Base-by-base conservation (phyloP, 2,888 invertebrate species). In the Leptopilina syphax region DNA sequence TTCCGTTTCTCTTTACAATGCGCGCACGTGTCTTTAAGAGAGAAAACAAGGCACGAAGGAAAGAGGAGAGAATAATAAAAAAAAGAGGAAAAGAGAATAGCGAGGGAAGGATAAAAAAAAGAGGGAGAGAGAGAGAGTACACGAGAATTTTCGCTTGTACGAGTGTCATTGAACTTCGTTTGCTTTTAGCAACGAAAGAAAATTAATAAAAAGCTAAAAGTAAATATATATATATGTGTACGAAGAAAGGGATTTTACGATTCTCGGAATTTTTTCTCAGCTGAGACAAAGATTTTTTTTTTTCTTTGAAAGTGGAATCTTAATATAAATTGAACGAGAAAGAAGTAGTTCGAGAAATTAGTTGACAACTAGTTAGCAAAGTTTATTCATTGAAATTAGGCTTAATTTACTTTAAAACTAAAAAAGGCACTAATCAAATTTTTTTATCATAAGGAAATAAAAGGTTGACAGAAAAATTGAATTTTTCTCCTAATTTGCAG, bases 101-200 rank as follows among this genome's bases (percentile, higher is more conserved):
- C 63, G 63, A 18, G 67, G 44, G 44, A 67, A 34, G n/a, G 50
- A 73, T 34, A 44, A 73, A 68, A 68, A 67, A n/a, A 41, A 44
- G 41, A 41, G 66, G 50, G 41, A 34, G 34, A 34, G 4, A 34
- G 4, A 41, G 66, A 70, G 68, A 24, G 57, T 13, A 6, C 27
- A 34, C n/a, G 70, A 34, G 70, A 34, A 73, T 73, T 73, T 73
- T 73, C 34, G 54, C 54, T 44, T 41, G 8, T 50, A 68, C n/a
- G n/a, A 70, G 70, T 27, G 70, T 54, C 70, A 73, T 34, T 73
- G 70, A 73, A 73, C 70, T 70, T 70, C 27, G 54, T 70, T 54
- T 54, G 27, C 70, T 70, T 70, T 70, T 70, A 70, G 70, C 34
- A 13, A 70, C 50, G 54, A 70, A 70, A 70, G 27, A 34, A 70